Evolutionary conservation across 2,797 vertebrate genomes (phyloP), one percentile per base, ranked within the genome.

Genomic region (Anabas testudineus): DNA sequence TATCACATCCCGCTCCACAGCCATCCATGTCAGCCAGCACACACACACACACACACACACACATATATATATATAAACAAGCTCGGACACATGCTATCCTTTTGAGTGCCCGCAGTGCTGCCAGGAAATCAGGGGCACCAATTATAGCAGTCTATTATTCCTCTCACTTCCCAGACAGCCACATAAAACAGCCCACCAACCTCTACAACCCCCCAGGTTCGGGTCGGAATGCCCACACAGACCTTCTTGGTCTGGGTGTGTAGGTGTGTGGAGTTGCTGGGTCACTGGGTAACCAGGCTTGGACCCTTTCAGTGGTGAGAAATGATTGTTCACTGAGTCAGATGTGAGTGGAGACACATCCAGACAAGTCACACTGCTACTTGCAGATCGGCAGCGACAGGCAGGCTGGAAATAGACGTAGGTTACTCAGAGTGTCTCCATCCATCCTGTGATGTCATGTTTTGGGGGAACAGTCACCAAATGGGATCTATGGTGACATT

Each of bases 141-240:
- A 91, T 92, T 91, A 93, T 88, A 90, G 81, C 77, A 86, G 81
- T 81, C 85, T 80, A 82, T 89, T 90, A 84, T 87, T 84, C 82
- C 85, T 87, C 86, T 88, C 83, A 91, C 88, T 91, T 91, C 88
- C 84, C 83, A 84, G 83, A 81, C 79, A 69, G 76, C 69, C 84
- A 87, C 75, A 88, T 80, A 87, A 90, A 91, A 71, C 68, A 71
- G 69, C 66, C 64, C 59, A 67, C 51, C 63, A 61, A 70, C 32
- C 65, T 22, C 57, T n/a, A n/a, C 16, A 54, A 70, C 57, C 53
- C 53, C 59, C 67, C 22, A 72, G 71, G 71, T 80, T 76, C 45
- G 74, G 69, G 73, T 72, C 77, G 14, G 21, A 51, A 39, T 82
- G 81, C 74, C 73, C 71, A 74, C 70, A 78, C 67, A 58, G 53